A percentile compares a stretch with the other conserved stretches of the same genome.
Evolutionary conservation across 2,797 vertebrate genomes (phyloP).

Genomic region (Cyprinella venusta): DNA sequence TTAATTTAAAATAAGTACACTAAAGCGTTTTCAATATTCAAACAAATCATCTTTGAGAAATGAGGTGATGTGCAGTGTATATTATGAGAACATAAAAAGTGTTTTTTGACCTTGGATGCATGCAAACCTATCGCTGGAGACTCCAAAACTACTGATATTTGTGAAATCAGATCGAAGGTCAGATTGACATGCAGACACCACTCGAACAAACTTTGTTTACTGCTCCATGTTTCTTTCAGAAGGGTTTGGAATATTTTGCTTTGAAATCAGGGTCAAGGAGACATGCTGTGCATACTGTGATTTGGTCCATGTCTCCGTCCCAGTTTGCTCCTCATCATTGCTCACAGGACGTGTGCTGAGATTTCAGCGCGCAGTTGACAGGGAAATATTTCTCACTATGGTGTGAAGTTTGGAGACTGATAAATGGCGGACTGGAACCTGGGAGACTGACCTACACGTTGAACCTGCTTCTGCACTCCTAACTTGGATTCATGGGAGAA

Average conservation of each 20-base stretch:
- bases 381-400: slow-evolving; percentile 49
- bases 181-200: neutral
- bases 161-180: neutral
- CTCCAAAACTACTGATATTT: neutral
- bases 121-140: too few species aligned
- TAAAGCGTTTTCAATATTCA: neutral
- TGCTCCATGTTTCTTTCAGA: neutral
- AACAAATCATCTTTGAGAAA: neutral
- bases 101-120: too few species aligned
- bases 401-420: slow-evolving; percentile 40
- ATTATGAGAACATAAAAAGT: neutral
- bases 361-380: slow-evolving; percentile 26
- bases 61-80: neutral
- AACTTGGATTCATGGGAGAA: neutral
- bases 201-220: neutral
- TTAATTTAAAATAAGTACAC: neutral
- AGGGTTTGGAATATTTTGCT: neutral
- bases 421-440: slow-evolving; percentile 19
- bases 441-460: neutral
- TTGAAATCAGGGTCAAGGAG: slow-evolving; percentile 22
- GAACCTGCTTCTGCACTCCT: slow-evolving; percentile 4
- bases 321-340: neutral
- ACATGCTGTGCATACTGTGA: slow-evolving; percentile 7
- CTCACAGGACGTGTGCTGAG: slow-evolving; percentile 14
- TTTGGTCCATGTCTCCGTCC: neutral